These are phyloP conservation scores for Austrofundulus limnaeus DNA, from an alignment of 2,113 vertebrate species.

Conservation along the genomic window DNA sequence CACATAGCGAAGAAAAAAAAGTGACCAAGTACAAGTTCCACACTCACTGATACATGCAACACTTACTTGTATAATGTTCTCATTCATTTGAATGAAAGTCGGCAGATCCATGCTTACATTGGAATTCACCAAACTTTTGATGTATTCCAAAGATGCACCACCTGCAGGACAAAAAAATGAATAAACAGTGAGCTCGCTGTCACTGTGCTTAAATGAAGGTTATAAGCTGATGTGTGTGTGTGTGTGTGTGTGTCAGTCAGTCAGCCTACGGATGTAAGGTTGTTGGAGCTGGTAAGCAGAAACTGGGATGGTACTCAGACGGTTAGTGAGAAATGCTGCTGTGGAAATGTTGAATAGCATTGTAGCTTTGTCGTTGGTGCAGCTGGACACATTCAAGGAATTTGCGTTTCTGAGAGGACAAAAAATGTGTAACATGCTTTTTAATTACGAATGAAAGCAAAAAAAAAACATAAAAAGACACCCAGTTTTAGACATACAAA, in stretches of 20 bases:
- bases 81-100: slow-evolving; percentile 58
- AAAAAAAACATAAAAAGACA: too few relatives aligned
- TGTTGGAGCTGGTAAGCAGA: slow-evolving; percentile 62
- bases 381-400: slow-evolving; percentile 65
- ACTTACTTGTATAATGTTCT: slow-evolving; percentile 63
- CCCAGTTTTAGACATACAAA: too few relatives aligned
- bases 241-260: not conserved
- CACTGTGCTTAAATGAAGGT: not conserved
- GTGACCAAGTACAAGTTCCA: not conserved
- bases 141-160: slow-evolving; percentile 29
- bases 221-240: not conserved
- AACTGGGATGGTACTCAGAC: not conserved
- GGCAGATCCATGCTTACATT: slow-evolving; percentile 67
- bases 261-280: slow-evolving; percentile 77
- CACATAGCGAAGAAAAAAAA: not conserved
- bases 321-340: slow-evolving; percentile 54
- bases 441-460: too few relatives aligned
- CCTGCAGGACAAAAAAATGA: slow-evolving; percentile 34
- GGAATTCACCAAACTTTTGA: slow-evolving; percentile 27
- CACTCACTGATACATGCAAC: not conserved
- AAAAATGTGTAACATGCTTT: not conserved
- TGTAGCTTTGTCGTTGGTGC: slow-evolving; percentile 66
- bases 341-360: slow-evolving; percentile 76
- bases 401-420: slow-evolving; percentile 60
- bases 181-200: fast-evolving